Conservation (phyloP, 2,113 vertebrate species). For the Trogon melanurus region DNA sequence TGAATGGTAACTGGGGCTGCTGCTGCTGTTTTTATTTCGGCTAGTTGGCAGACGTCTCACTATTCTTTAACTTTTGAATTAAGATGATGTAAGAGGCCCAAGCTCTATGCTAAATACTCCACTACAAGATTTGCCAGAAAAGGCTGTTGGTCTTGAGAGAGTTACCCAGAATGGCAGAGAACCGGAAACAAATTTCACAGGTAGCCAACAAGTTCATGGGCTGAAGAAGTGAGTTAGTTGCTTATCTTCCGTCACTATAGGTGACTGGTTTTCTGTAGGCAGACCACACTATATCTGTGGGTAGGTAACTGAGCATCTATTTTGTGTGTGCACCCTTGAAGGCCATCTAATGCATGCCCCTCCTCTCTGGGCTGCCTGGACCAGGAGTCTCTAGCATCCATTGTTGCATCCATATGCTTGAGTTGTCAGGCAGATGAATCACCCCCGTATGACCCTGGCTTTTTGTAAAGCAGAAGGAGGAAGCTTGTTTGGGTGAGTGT, state of each 20-base stretch:
- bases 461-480: not conserved
- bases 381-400: not conserved
- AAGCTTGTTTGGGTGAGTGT: not conserved
- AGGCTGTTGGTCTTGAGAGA: not conserved
- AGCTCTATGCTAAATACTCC: not conserved
- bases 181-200: not conserved
- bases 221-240: not conserved
- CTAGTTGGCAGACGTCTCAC: not conserved
- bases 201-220: not conserved
- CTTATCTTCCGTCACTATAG: not conserved
- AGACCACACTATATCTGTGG: not conserved
- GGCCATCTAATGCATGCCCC: not conserved
- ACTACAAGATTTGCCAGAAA: conserved; percentile 10
- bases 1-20: not conserved
- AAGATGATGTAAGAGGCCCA: conserved; percentile 42
- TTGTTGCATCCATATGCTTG: not conserved
- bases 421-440: not conserved
- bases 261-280: not conserved
- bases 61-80: conserved; percentile 64
- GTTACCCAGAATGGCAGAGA: not conserved
- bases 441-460: not conserved
- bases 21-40: conserved; percentile 52
- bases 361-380: not conserved
- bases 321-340: not conserved
- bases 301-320: not conserved